phyloP scores from a whole-genome alignment of 2,797 vertebrate genomes.

The Xenops minutus region DNA sequence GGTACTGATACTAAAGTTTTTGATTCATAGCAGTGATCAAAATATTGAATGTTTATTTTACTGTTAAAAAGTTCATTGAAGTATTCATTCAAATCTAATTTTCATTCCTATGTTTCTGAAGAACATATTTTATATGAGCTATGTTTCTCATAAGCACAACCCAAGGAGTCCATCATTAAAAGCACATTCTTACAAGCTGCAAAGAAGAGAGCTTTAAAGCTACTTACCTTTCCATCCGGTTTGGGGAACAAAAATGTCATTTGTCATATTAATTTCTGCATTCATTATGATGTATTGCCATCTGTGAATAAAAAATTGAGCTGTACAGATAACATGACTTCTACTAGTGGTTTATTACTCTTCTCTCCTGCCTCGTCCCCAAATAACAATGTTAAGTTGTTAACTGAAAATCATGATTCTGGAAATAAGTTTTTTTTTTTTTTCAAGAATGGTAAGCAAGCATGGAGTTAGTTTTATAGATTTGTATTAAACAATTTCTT shows the following conservation, averaged over 20 bases:
- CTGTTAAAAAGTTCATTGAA: neutral
- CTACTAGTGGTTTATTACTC: neutral
- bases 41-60: neutral
- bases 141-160: neutral
- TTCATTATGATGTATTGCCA: neutral
- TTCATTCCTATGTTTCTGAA: neutral
- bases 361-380: neutral
- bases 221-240: neutral
- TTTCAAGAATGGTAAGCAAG: neutral
- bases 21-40: neutral
- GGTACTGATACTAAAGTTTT: neutral
- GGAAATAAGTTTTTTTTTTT: neutral
- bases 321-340: neutral
- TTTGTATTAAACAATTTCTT: neutral
- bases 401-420: neutral
- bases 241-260: neutral
- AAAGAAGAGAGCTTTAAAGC: neutral
- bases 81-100: neutral
- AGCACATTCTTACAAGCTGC: neutral
- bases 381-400: neutral
- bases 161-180: neutral
- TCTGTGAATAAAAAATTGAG: neutral
- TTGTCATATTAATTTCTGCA: neutral
- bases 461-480: neutral
- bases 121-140: neutral